Percentiles rank a stretch among this genome's conserved stretches.
Evolutionary conservation across 2,888 invertebrate genomes (phyloP).

Genomic region (Chouioia cunea): DNA sequence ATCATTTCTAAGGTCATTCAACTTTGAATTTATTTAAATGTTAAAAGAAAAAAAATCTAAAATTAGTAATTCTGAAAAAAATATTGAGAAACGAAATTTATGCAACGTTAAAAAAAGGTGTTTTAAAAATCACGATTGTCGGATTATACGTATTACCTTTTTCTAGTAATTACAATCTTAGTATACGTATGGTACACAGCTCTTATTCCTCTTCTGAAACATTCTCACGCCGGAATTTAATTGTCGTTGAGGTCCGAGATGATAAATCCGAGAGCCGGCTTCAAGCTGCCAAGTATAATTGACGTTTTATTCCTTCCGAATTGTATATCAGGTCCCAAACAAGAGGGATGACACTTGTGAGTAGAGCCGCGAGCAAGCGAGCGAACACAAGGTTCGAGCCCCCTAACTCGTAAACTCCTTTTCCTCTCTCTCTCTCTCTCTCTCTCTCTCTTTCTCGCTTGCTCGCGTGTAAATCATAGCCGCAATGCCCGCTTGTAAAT

Average conservation of each 20-base stretch:
- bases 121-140: too few species aligned
- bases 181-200: too few species aligned
- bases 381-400: slow-evolving; percentile 50
- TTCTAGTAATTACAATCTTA: too few species aligned
- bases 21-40: too few species aligned
- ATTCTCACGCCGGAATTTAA: slow-evolving; percentile 39
- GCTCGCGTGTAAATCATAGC: slow-evolving; percentile 66
- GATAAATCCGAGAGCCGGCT: slow-evolving; percentile 28
- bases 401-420: slow-evolving; percentile 59
- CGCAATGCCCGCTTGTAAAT: slow-evolving; percentile 66
- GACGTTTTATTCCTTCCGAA: slow-evolving; percentile 48
- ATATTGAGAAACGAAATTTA: too few species aligned
- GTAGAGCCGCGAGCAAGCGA: background rate
- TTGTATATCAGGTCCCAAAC: slow-evolving; percentile 41
- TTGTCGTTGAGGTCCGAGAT: slow-evolving; percentile 5
- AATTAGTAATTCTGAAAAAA: too few species aligned
- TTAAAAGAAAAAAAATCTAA: too few species aligned
- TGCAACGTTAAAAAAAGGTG: too few species aligned
- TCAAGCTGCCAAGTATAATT: slow-evolving; percentile 18
- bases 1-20: too few species aligned
- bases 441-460: slow-evolving; percentile 26
- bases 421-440: slow-evolving; percentile 41
- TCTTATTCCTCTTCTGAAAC: background rate
- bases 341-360: slow-evolving; percentile 55
- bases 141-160: too few species aligned